Conservation (phyloP, 2,888 invertebrate genomes). For the Bombyx huttoni region DNA sequence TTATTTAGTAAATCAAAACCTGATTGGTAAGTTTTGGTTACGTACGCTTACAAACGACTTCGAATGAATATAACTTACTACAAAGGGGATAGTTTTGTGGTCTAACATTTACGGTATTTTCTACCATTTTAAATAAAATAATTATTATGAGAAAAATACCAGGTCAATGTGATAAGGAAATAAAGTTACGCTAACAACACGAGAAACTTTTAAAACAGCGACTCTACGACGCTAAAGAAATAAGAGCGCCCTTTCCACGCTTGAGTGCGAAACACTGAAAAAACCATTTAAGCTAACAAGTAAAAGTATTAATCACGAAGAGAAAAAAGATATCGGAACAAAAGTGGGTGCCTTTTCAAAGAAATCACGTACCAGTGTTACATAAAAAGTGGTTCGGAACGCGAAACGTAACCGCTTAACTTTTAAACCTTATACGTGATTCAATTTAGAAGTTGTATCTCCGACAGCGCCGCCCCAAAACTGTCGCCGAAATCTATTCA, state of each 20-base stretch:
- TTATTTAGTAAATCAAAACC: too few species aligned
- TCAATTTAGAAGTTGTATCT: slow-evolving; percentile 66
- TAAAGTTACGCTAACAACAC: background rate
- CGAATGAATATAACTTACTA: too few species aligned
- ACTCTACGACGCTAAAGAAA: background rate
- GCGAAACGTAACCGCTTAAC: slow-evolving; percentile 64
- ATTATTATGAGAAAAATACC: background rate
- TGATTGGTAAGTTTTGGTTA: too few species aligned
- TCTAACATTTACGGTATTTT: too few species aligned
- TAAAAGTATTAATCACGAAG: slow-evolving; percentile 40
- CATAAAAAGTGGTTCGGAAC: slow-evolving; percentile 59
- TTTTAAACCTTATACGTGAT: slow-evolving; percentile 71
- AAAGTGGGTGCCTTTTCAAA: slow-evolving; percentile 40
- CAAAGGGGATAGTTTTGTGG: too few species aligned
- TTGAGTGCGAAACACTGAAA: slow-evolving; percentile 20
- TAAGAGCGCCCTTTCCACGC: slow-evolving; percentile 4
- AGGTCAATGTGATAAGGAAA: background rate
- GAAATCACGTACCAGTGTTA: slow-evolving; percentile 55
- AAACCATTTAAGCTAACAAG: slow-evolving; percentile 41
- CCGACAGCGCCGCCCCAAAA: slow-evolving; percentile 40
- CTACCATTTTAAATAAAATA: too few species aligned
- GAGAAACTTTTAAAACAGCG: background rate
- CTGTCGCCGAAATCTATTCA: slow-evolving; percentile 52
- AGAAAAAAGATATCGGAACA: slow-evolving; percentile 42
- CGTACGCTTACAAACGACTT: too few species aligned